Base-by-base conservation (phyloP, 2,797 vertebrate species). In the Telmatherina bonti region DNA sequence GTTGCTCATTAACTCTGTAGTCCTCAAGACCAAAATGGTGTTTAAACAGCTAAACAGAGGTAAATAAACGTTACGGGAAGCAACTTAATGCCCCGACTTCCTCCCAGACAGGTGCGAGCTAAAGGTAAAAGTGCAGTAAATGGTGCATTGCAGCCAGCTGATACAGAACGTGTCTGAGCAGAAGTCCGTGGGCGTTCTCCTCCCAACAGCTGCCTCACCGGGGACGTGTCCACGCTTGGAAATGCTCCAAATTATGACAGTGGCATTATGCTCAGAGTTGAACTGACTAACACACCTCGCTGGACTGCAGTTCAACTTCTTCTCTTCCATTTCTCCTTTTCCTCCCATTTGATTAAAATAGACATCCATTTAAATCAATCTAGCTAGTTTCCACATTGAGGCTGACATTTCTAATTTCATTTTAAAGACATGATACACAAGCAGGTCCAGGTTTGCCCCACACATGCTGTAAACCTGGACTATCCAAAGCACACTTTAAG, bases 61-160 rank as follows among this genome's bases (percentile, higher is more conserved):
- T 8, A 78, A 79, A n/a, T 54, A 74, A 73, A 33, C 33, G 58
- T 52, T 77, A 80, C 51, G 47, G 73, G 49, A 71, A 35, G 69
- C 70, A 60, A 41, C 72, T 69, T 66, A 83, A 76, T 77, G 52
- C 47, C 47, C 65, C 78, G 29, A 56, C 54, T 66, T 71, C 65
- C 55, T 73, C 45, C 41, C 51, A 55, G 52, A 72, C 62, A 84
- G 47, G 56, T 15, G 7, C 45, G 45, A 49, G 70, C 9, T 51
- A 66, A 74, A 72, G 62, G 70, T 62, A 36, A 74, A 62, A 31
- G 24, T 41, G 70, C 47, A 55, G n/a, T 63, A 64, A 75, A 76
- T 83, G 75, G 74, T 69, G 78, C 78, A 77, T 43, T 79, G 72
- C 72, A 72, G 70, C 73, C 77, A 47, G 47, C 65, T 74, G 62